Base-by-base conservation (phyloP, 2,113 vertebrate genomes). In the Theropithecus gelada region DNA sequence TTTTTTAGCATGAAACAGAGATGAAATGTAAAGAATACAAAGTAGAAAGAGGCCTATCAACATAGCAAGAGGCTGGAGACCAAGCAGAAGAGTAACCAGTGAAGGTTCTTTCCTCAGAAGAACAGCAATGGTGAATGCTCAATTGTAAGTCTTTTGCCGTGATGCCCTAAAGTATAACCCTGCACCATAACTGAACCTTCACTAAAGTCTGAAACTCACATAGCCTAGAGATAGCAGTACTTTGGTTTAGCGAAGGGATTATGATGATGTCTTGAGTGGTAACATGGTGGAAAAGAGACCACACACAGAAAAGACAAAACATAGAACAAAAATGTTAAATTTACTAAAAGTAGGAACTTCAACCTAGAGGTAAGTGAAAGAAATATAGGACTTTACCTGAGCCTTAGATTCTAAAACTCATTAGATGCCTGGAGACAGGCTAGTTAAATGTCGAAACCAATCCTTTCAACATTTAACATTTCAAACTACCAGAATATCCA, bases 381-480 rank as follows among this genome's bases (percentile, higher is more conserved):
- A 94, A 94, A 93, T 48, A 35, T 8, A 68, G 66, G 52, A 72
- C 43, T 68, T 88, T 59, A 30, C 57, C 27, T n/a, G 55, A 86
- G 55, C n/a, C 66, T 96, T 61, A 92, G 52, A 78, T 61, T 81
- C 79, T 85, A 55, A 45, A 96, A 75, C 78, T 90, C 59, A 86
- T 89, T 82, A 92, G 66, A 30, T 64, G 10, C 27, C 59, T 52
- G 5, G 23, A 91, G 48, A 97, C n/a, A 59, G 22, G n/a, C 45
- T 88, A 84, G 73, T 91, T 83, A 57, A 22, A 59, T 18, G 1
- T 85, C 40, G 89, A 82, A 50, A 38, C 25, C 40, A 86, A 83
- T 32, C 38, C 14, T 45, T 97, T 91, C 48, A 88, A 94, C 89
- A 75, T 79, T 45, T 80, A 95, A 43, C 70, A 91, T 57, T 73